These are phyloP conservation scores for Megalurothrips usitatus DNA, from an alignment of 2,888 invertebrate genomes.

Conservation along the genomic window DNA sequence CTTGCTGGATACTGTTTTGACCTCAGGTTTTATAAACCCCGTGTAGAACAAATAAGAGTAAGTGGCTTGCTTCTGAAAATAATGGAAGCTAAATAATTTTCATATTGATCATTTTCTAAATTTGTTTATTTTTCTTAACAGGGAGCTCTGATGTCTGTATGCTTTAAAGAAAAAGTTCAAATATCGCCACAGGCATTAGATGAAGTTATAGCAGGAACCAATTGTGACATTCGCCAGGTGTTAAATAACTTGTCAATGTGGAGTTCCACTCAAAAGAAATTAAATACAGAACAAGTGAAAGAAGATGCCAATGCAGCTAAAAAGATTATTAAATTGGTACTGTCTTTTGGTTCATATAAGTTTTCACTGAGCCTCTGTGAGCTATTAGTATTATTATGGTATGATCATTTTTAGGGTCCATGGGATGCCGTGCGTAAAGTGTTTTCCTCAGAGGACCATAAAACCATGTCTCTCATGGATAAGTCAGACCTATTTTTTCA, in stretches of 20 bases:
- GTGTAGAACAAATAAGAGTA: slow-evolving; percentile 85
- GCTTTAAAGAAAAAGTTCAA: slow-evolving; percentile 84
- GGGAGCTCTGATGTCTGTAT: slow-evolving; percentile 87
- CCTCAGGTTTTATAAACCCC: slow-evolving; percentile 77
- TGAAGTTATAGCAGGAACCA: slow-evolving; percentile 79
- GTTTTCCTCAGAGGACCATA: slow-evolving; percentile 74
- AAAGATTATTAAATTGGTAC: slow-evolving; percentile 79
- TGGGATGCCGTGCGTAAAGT: slow-evolving; percentile 92
- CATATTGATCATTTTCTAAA: background rate
- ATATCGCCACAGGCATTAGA: slow-evolving; percentile 69
- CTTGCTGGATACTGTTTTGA: slow-evolving; percentile 93
- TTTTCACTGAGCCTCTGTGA: background rate
- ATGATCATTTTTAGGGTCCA: slow-evolving; percentile 60
- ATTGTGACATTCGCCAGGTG: slow-evolving; percentile 90
- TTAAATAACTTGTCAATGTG: slow-evolving; percentile 85
- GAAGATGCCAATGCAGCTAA: slow-evolving; percentile 57
- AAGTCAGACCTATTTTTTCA: slow-evolving; percentile 91
- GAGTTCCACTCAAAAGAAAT: slow-evolving; percentile 55
- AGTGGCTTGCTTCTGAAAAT: slow-evolving; percentile 28
- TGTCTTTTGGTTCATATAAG: slow-evolving; percentile 35
- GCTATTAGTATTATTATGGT: slow-evolving; percentile 26
- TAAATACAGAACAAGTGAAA: slow-evolving; percentile 53
- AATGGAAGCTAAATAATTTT: too few species aligned
- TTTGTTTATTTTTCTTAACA: slow-evolving; percentile 45
- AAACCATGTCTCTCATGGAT: slow-evolving; percentile 71